Evolutionary conservation across 2,888 invertebrate species (phyloP).

Genomic region (Patella depressa): DNA sequence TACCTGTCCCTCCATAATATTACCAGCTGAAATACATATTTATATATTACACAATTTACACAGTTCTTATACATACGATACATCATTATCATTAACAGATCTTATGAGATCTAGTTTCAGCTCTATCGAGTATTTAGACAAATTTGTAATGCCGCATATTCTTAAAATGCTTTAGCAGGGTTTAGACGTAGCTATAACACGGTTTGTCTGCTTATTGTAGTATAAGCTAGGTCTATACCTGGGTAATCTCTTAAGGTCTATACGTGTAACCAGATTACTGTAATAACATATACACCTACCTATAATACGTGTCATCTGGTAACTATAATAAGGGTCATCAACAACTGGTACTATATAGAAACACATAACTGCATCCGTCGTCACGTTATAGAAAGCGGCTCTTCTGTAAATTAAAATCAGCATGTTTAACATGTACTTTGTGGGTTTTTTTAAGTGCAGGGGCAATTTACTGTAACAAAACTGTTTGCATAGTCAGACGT

Average conservation of each 20-base stretch:
- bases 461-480: too few relatives aligned
- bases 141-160: too few relatives aligned
- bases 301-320: conserved; percentile 56
- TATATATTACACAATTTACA: not conserved
- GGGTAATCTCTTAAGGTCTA: too few relatives aligned
- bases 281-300: conserved; percentile 43
- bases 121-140: too few relatives aligned
- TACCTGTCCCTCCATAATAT: conserved; percentile 47
- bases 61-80: not conserved
- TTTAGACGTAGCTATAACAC: too few relatives aligned
- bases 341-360: conserved; percentile 50
- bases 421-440: not conserved
- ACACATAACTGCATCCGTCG: conserved; percentile 56
- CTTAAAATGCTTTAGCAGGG: too few relatives aligned
- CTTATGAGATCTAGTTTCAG: not conserved
- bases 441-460: too few relatives aligned
- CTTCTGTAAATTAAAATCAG: conserved; percentile 30
- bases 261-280: too few relatives aligned
- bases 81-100: not conserved
- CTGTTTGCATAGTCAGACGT: too few relatives aligned
- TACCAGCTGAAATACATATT: conserved; percentile 41
- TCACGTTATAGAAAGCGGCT: conserved; percentile 30
- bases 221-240: too few relatives aligned
- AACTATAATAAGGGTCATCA: conserved; percentile 55
- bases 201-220: too few relatives aligned